Conservation (phyloP, 2,888 invertebrate species). For the Drosophila nr. perissopoda region DNA sequence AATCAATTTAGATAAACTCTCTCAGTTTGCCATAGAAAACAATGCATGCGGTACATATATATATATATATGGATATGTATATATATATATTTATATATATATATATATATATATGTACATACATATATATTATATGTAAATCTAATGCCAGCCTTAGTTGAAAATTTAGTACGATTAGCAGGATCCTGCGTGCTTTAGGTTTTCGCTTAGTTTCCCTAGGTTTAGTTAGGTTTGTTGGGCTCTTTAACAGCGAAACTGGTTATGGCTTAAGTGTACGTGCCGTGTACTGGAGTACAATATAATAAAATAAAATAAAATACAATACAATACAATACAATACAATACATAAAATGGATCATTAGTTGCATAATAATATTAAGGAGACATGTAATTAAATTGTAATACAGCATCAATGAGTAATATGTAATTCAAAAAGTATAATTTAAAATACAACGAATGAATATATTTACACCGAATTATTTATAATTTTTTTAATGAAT, state of each 20-base stretch:
- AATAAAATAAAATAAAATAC: constrained; percentile 9
- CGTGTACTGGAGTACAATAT: constrained; percentile 45
- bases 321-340: not conserved
- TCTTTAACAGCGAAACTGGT: constrained; percentile 58
- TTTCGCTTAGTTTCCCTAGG: constrained; percentile 63
- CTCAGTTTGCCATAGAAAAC: constrained; percentile 72
- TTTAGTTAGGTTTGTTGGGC: constrained; percentile 68
- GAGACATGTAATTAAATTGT: constrained; percentile 51
- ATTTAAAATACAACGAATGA: constrained; percentile 83
- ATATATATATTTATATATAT: constrained; percentile 16
- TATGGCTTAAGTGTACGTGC: constrained; percentile 53
- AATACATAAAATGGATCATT: constrained; percentile 59
- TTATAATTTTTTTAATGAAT: constrained; percentile 70
- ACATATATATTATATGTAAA: constrained; percentile 28
- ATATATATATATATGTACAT: not conserved
- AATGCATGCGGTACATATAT: constrained; percentile 37
- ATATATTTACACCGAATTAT: constrained; percentile 75
- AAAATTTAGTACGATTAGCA: constrained; percentile 49
- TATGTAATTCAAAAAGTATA: constrained; percentile 54
- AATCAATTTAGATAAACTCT: constrained; percentile 78
- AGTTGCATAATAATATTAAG: constrained; percentile 66
- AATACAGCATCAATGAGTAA: constrained; percentile 46
- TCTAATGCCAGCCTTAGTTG: constrained; percentile 65
- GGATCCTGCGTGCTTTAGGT: constrained; percentile 53
- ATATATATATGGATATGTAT: too few species aligned